Conservation (phyloP, 2,888 invertebrate species). For the Caenorhabditis angaria region DNA sequence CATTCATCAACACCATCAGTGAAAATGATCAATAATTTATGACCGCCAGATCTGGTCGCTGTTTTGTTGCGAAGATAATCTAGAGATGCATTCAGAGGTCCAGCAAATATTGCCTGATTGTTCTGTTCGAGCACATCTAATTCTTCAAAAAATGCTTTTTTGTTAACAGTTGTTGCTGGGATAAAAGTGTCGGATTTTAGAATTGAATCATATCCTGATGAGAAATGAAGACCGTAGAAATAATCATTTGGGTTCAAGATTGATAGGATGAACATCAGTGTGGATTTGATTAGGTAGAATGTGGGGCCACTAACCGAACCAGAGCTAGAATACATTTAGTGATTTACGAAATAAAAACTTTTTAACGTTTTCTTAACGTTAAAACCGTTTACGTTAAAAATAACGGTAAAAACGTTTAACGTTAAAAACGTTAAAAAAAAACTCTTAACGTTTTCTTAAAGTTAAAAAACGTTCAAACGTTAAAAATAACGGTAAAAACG, state of each 20-base stretch:
- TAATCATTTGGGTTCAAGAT: conserved; percentile 70
- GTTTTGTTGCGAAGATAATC: conserved; percentile 49
- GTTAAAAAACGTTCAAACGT: no score
- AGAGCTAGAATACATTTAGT: conserved; percentile 39
- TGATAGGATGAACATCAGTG: conserved; percentile 65
- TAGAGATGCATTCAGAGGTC: conserved; percentile 60
- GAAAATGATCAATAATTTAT: conserved; percentile 76
- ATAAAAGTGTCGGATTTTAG: conserved; percentile 59
- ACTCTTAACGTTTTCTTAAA: no score
- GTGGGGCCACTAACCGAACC: conserved; percentile 67
- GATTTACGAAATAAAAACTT: not conserved
- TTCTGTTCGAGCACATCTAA: conserved; percentile 61
- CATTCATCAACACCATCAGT: conserved; percentile 77
- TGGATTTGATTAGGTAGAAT: conserved; percentile 67
- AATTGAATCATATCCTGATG: conserved; percentile 8
- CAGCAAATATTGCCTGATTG: conserved; percentile 64
- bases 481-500: no score
- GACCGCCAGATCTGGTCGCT: conserved; percentile 73
- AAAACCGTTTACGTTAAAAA: no score
- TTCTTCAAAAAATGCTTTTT: conserved; percentile 62
- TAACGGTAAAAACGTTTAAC: no score
- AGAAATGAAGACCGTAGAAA: conserved; percentile 59
- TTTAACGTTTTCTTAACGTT: no score
- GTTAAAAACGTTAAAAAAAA: no score
- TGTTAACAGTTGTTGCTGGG: conserved; percentile 71